Conservation (phyloP, 2,797 vertebrate genomes). For the Hydrophis major region DNA sequence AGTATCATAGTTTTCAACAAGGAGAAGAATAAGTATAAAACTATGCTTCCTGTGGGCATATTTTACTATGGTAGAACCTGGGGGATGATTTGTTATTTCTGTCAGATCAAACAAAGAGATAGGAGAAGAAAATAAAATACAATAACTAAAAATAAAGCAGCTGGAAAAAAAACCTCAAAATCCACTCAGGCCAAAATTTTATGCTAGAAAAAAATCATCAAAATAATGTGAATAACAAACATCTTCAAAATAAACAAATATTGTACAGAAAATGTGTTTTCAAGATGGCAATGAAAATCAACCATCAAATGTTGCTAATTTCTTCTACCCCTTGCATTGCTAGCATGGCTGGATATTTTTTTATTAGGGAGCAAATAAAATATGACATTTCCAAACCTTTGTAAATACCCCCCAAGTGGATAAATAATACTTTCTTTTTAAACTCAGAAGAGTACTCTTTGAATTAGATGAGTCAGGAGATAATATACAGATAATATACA, state of each 20-base stretch:
- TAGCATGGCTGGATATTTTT: conserved; percentile 37
- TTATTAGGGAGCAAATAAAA: conserved; percentile 50
- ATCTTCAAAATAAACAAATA: conserved; percentile 71
- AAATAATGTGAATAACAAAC: conserved; percentile 58
- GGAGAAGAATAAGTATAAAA: conserved; percentile 62
- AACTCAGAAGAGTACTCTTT: not conserved
- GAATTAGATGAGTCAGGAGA: not conserved
- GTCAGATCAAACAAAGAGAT: conserved; percentile 69
- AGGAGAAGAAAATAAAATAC: conserved; percentile 58
- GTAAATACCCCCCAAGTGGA: not conserved
- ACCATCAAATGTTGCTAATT: conserved; percentile 46
- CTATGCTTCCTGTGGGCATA: conserved; percentile 67
- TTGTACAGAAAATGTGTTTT: conserved; percentile 69
- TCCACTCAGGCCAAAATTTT: conserved; percentile 32
- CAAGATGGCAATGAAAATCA: conserved; percentile 47
- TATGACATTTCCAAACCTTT: not conserved
- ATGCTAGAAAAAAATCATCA: conserved; percentile 57
- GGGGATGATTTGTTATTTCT: conserved; percentile 66
- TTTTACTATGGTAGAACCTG: conserved; percentile 61
- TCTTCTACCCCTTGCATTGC: conserved; percentile 1
- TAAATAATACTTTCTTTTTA: not conserved
- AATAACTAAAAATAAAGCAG: conserved; percentile 56
- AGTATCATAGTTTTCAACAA: conserved; percentile 67
- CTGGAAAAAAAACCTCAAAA: conserved; percentile 30
- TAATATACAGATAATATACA: not conserved